Evolutionary conservation across 2,888 invertebrate genomes (phyloP).

Genomic region (Drosophila acutilabella): DNA sequence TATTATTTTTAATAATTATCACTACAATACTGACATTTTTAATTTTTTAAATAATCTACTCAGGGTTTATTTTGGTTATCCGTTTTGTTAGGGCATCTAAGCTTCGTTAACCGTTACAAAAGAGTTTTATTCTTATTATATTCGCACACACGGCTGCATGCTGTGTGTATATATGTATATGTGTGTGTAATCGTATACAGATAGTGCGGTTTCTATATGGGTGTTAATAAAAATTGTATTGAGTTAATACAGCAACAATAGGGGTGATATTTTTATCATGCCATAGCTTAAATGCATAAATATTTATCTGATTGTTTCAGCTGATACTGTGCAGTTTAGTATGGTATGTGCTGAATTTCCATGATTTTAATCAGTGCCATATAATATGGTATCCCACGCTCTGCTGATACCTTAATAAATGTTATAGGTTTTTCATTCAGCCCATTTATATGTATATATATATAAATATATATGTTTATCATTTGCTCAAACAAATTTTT

Average conservation of each 20-base stretch:
- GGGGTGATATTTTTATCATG: conserved; percentile 15
- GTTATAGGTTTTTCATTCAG: conserved; percentile 28
- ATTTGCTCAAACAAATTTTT: conserved; percentile 25
- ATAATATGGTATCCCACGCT: conserved; percentile 35
- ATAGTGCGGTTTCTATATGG: conserved; percentile 13
- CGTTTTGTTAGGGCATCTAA: neutral
- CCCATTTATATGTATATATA: conserved; percentile 7
- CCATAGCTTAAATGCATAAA: conserved; percentile 49
- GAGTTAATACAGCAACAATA: conserved; percentile 50
- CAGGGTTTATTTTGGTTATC: neutral
- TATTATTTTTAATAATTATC: too few relatives aligned
- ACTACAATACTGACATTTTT: too few relatives aligned
- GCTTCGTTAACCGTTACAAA: neutral
- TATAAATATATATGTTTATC: neutral
- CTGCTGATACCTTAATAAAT: conserved; percentile 51
- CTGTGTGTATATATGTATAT: neutral
- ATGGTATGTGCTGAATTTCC: conserved; percentile 54
- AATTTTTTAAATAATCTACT: neutral
- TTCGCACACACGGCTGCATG: neutral
- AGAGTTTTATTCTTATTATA: too few relatives aligned
- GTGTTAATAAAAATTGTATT: conserved; percentile 47
- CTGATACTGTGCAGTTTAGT: conserved; percentile 21
- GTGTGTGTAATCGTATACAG: conserved; percentile 1
- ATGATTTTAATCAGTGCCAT: conserved; percentile 54
- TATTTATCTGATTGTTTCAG: conserved; percentile 52